Evolutionary conservation across 2,113 vertebrate genomes (phyloP), one percentile per base, ranked within the genome.

Genomic region (Oncorhynchus nerka): DNA sequence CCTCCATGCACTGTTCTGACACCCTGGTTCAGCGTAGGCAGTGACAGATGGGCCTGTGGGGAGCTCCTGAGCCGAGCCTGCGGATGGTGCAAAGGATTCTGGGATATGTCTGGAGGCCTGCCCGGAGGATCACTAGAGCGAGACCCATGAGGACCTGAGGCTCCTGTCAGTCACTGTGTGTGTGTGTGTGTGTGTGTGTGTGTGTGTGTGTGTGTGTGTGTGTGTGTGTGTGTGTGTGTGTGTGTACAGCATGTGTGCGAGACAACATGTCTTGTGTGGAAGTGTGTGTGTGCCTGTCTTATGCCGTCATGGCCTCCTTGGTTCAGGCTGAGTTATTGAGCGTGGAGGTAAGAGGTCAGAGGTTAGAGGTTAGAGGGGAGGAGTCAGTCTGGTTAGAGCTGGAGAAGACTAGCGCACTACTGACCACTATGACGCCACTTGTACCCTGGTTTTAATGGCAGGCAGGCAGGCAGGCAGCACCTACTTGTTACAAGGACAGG

Each of bases 381-480:
- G 70, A 84, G 62, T 80, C 55, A 62, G 48, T 64, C 73, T 48
- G n/a, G 78, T 81, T 79, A 55, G 11, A 76, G 71, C 79, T 79
- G 81, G 78, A 87, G 86, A 81, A 86, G 87, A 89, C 51, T 55
- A 55, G 89, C 83, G 59, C 89, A 71, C 86, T 87, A 81, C 82
- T 86, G 82, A 82, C 82, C 84, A 78, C 75, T 49, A 68, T 89
- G 85, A 90, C 86, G 89, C 83, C 89, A 90, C 87, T 91, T 91
- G 87, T 89, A 88, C 89, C 89, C 89, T 85, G 7, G 64, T 70
- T 77, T 73, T 55, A 85, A 90, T 86, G 88, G 90, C 90, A 92
- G 91, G 94, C 90, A 91, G 91, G 91, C 91, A 91, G 90, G 89
- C 92, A 93, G 92, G 96, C 96, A 97, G 95, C 95, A 99, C 94